Evolutionary conservation across 2,888 invertebrate genomes (phyloP).

Genomic region (Agonopterix arenella): DNA sequence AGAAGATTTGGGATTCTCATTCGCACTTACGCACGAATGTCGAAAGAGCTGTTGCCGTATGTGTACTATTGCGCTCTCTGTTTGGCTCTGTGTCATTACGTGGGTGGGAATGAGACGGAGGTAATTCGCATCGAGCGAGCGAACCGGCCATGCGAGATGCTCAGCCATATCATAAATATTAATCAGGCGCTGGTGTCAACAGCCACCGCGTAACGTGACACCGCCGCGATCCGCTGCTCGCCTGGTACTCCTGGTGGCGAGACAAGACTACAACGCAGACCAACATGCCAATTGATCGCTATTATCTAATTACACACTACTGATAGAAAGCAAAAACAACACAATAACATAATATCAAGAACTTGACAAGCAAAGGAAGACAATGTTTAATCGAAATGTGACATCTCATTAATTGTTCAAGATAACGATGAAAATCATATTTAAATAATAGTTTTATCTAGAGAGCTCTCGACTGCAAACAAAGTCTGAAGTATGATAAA

Average conservation of each 20-base stretch:
- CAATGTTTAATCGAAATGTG: too few species aligned
- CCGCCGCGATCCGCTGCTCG: slow-evolving; percentile 65
- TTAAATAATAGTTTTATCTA: slow-evolving; percentile 27
- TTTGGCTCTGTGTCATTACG: slow-evolving; percentile 26
- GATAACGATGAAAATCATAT: slow-evolving; percentile 11
- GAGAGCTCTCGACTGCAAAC: slow-evolving; percentile 17
- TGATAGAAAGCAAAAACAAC: background rate
- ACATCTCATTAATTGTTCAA: slow-evolving; percentile 9
- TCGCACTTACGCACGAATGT: slow-evolving; percentile 69
- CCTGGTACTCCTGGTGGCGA: slow-evolving; percentile 60
- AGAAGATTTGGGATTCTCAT: slow-evolving; percentile 69
- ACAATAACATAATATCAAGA: too few species aligned
- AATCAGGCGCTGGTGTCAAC: slow-evolving; percentile 77
- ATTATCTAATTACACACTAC: slow-evolving; percentile 12
- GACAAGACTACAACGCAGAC: slow-evolving; percentile 30
- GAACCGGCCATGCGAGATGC: slow-evolving; percentile 76
- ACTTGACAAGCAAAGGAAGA: too few species aligned
- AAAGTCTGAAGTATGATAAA: slow-evolving; percentile 46
- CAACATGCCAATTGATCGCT: slow-evolving; percentile 26
- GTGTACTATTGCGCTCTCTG: slow-evolving; percentile 41
- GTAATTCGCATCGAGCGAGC: slow-evolving; percentile 64
- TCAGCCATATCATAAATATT: slow-evolving; percentile 77
- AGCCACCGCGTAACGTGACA: slow-evolving; percentile 77
- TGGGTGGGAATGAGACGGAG: slow-evolving; percentile 54
- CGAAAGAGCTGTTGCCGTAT: slow-evolving; percentile 51